Evolutionary conservation across 2,888 invertebrate species (phyloP).

Genomic region (Andrena bucephala): DNA sequence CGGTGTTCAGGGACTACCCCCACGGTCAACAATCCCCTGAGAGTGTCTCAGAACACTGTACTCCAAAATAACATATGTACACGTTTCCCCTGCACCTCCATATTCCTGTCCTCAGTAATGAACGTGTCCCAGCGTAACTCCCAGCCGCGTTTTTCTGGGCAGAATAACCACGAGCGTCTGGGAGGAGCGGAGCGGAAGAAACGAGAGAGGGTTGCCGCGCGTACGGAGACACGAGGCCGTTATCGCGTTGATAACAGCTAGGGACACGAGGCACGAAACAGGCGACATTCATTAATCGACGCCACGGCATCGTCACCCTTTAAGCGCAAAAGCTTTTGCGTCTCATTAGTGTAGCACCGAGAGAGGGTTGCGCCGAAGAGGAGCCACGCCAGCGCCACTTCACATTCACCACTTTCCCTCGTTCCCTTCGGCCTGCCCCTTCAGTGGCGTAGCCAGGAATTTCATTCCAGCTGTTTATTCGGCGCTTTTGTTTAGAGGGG

Average conservation of each 20-base stretch:
- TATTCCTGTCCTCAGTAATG: conserved; percentile 17
- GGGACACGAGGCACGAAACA: conserved; percentile 44
- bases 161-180: conserved; percentile 14
- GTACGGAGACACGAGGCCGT: conserved; percentile 39
- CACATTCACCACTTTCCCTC: conserved; percentile 36
- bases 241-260: conserved; percentile 61
- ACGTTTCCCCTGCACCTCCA: neutral
- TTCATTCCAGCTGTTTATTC: conserved; percentile 18
- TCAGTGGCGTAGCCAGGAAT: conserved; percentile 47
- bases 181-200: conserved; percentile 6
- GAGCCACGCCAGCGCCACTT: conserved; percentile 53
- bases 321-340: conserved; percentile 67
- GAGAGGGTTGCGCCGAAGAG: conserved; percentile 50
- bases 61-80: neutral
- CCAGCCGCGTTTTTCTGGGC: conserved; percentile 8
- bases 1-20: too few relatives aligned
- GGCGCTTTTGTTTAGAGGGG: neutral
- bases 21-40: neutral
- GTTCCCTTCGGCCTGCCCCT: too few relatives aligned
- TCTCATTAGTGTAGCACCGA: conserved; percentile 69
- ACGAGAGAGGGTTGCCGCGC: conserved; percentile 9
- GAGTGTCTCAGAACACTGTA: neutral
- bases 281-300: conserved; percentile 70
- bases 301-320: conserved; percentile 62
- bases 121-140: conserved; percentile 25